Conservation (phyloP, 2,113 vertebrate genomes). For the Tachuris rubrigastra region DNA sequence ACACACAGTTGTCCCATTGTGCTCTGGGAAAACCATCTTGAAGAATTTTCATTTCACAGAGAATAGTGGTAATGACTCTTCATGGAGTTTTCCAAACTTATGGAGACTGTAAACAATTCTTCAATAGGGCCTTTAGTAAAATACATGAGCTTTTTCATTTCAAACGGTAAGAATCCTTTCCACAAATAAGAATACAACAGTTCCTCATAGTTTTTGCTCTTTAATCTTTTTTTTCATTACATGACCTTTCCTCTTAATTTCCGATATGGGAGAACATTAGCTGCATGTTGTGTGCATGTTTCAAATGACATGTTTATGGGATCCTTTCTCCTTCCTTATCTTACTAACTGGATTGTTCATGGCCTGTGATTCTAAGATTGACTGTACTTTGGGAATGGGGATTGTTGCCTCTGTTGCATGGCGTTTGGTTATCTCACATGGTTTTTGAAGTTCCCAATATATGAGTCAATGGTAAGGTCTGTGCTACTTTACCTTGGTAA, state of each 20-base stretch:
- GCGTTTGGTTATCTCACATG: neutral
- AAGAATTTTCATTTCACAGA: neutral
- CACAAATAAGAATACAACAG: neutral
- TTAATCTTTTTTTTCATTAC: neutral
- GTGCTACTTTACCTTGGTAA: neutral
- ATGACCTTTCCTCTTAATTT: neutral
- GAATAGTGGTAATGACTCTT: neutral
- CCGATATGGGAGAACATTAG: neutral
- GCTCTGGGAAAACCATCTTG: neutral
- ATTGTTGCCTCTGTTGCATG: neutral
- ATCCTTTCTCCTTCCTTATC: neutral
- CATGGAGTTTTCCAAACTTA: neutral
- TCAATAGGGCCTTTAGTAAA: neutral
- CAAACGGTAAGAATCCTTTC: neutral
- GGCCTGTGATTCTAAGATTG: neutral
- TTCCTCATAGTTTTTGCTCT: neutral
- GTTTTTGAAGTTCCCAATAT: neutral
- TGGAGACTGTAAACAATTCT: neutral
- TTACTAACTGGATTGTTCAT: slow-evolving; percentile 28
- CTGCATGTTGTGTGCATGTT: neutral
- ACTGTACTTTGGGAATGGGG: neutral
- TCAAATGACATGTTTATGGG: neutral
- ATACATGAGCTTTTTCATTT: neutral
- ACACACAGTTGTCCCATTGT: neutral
- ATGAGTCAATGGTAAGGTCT: neutral